phyloP scores from a whole-genome alignment of 2,113 vertebrate species.

The Bufo bufo region DNA sequence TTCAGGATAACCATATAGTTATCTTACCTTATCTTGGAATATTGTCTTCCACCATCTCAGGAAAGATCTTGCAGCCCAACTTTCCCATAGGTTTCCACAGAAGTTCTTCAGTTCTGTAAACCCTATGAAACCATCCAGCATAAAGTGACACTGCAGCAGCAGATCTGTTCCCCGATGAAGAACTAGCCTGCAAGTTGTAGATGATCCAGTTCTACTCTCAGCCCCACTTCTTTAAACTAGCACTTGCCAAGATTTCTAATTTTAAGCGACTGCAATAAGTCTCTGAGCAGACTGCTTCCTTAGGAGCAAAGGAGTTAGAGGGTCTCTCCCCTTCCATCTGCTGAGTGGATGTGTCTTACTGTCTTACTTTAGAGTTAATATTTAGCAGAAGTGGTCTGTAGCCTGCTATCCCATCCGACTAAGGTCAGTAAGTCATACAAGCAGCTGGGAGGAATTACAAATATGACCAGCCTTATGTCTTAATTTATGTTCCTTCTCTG shows the following conservation, averaged over 20 bases:
- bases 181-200: slow-evolving; percentile 23
- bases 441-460: slow-evolving; percentile 48
- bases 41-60: slow-evolving; percentile 35
- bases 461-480: not conserved
- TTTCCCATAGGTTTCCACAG: slow-evolving; percentile 45
- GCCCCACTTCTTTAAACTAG: slow-evolving; percentile 70
- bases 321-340: slow-evolving; percentile 23
- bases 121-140: not conserved
- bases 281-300: not conserved
- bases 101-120: not conserved
- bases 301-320: not conserved
- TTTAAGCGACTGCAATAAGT: slow-evolving; percentile 79
- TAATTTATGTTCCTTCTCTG: not conserved
- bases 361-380: slow-evolving; percentile 26
- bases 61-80: slow-evolving; percentile 8
- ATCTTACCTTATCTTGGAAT: slow-evolving; percentile 53
- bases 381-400: slow-evolving; percentile 33
- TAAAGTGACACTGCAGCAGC: slow-evolving; percentile 12
- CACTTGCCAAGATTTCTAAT: slow-evolving; percentile 75
- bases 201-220: slow-evolving; percentile 65
- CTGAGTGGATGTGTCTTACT: slow-evolving; percentile 15
- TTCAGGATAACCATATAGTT: not conserved
- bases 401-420: not conserved
- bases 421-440: slow-evolving; percentile 27
- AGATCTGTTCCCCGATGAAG: not conserved